phyloP scores from a whole-genome alignment of 2,797 vertebrate species.

The Myripristis murdjan region DNA sequence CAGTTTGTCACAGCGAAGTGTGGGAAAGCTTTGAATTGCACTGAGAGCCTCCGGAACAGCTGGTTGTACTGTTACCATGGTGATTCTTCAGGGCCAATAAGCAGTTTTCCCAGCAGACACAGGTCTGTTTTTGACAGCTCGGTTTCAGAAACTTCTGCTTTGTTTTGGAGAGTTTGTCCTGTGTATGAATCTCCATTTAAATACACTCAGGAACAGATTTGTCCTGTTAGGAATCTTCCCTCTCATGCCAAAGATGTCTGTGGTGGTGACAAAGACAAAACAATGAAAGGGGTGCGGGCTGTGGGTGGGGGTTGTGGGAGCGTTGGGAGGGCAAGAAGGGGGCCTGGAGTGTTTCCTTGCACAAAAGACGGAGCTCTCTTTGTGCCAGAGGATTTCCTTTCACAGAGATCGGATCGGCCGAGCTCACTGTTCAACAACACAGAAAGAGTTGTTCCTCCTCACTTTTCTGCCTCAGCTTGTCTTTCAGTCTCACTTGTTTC shows the following conservation, averaged over 20 bases:
- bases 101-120: constrained; percentile 31
- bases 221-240: neutral
- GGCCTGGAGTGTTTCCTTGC: constrained; percentile 72
- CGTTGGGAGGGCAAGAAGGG: constrained; percentile 48
- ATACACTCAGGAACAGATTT: constrained; percentile 31
- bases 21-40: constrained; percentile 43
- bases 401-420: constrained; percentile 59
- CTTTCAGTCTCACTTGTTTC: constrained; percentile 57
- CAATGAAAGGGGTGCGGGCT: constrained; percentile 46
- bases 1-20: constrained; percentile 4
- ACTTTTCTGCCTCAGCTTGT: constrained; percentile 59
- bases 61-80: constrained; percentile 80
- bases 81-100: constrained; percentile 65
- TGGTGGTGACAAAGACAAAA: constrained; percentile 51
- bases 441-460: constrained; percentile 43
- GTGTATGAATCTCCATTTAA: constrained; percentile 16
- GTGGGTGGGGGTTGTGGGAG: constrained; percentile 41
- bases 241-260: constrained; percentile 48
- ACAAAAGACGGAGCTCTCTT: constrained; percentile 83
- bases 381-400: constrained; percentile 76
- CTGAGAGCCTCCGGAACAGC: constrained; percentile 60
- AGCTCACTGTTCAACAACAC: constrained; percentile 41
- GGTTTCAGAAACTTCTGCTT: constrained; percentile 24
- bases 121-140: constrained; percentile 58
- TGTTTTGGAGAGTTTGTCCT: constrained; percentile 5